These are phyloP conservation scores for Nomada fucata DNA, from an alignment of 2,888 invertebrate species.

Conservation along the genomic window DNA sequence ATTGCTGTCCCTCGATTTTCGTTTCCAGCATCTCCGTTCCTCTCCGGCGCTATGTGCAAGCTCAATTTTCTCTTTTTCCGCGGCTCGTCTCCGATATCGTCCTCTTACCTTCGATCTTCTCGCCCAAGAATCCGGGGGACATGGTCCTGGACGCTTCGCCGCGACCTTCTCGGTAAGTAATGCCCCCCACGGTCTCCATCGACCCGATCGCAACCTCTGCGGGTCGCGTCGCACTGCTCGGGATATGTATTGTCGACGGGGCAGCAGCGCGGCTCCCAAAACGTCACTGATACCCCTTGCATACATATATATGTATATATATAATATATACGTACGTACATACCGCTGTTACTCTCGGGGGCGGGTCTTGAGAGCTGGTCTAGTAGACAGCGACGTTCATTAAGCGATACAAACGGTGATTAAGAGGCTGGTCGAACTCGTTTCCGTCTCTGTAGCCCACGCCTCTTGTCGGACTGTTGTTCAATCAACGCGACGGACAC, in stretches of 20 bases:
- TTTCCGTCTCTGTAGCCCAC: constrained; percentile 15
- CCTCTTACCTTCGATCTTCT: not conserved
- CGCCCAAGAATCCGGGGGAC: not conserved
- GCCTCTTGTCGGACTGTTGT: constrained; percentile 19
- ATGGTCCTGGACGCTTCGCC: not conserved
- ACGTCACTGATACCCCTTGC: constrained; percentile 42
- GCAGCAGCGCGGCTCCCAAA: constrained; percentile 15
- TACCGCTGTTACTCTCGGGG: constrained; percentile 30
- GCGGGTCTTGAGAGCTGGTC: constrained; percentile 33
- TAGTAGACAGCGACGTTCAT: constrained; percentile 56
- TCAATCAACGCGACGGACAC: constrained; percentile 17
- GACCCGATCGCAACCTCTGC: constrained; percentile 23
- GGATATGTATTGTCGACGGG: constrained; percentile 58
- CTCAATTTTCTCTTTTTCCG: not conserved
- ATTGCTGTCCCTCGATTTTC: not conserved
- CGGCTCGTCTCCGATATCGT: not conserved
- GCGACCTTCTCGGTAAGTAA: constrained; percentile 14
- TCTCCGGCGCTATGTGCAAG: not conserved
- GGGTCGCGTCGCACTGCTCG: constrained; percentile 56
- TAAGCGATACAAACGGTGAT: constrained; percentile 71
- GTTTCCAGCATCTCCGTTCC: not conserved
- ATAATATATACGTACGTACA: constrained; percentile 20
- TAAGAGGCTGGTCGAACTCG: constrained; percentile 57
- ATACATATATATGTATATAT: too few species aligned
- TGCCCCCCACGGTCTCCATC: not conserved